Evolutionary conservation across 2,113 vertebrate genomes (phyloP).

Genomic region (Drymodes brunneopygia): DNA sequence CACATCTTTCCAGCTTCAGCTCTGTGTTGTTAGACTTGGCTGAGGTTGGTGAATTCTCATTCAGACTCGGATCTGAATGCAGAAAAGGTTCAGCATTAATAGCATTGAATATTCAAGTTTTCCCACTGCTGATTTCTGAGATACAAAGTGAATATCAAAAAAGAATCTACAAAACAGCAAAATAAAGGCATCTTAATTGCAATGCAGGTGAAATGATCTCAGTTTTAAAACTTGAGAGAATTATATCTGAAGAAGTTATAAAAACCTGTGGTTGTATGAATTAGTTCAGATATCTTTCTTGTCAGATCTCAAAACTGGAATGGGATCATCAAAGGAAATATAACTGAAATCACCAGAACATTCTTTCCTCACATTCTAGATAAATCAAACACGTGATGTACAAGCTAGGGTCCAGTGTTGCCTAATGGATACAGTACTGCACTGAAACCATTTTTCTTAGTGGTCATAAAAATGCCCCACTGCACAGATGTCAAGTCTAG

Average conservation of each 20-base stretch:
- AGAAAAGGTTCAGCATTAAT: neutral
- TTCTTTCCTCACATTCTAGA: neutral
- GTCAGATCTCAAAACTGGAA: neutral
- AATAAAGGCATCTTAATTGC: neutral
- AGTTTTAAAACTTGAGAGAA: neutral
- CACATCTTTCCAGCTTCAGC: neutral
- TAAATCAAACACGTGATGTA: neutral
- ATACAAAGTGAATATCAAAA: neutral
- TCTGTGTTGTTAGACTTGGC: neutral
- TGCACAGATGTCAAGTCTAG: neutral
- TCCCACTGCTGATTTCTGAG: neutral
- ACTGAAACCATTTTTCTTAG: neutral
- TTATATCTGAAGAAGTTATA: neutral
- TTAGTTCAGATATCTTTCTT: neutral
- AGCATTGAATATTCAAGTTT: neutral
- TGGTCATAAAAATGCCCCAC: neutral
- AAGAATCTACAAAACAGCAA: neutral
- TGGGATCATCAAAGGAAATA: neutral
- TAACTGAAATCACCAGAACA: neutral
- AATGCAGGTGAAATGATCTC: neutral
- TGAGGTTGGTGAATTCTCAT: neutral
- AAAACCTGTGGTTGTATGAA: neutral
- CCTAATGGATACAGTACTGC: neutral
- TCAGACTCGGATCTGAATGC: neutral
- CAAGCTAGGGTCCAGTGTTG: fast-evolving